A percentile compares a stretch with the other conserved stretches of the same genome.
Evolutionary conservation across 2,797 vertebrate species (phyloP).

Genomic region (Babyrousa celebensis): DNA sequence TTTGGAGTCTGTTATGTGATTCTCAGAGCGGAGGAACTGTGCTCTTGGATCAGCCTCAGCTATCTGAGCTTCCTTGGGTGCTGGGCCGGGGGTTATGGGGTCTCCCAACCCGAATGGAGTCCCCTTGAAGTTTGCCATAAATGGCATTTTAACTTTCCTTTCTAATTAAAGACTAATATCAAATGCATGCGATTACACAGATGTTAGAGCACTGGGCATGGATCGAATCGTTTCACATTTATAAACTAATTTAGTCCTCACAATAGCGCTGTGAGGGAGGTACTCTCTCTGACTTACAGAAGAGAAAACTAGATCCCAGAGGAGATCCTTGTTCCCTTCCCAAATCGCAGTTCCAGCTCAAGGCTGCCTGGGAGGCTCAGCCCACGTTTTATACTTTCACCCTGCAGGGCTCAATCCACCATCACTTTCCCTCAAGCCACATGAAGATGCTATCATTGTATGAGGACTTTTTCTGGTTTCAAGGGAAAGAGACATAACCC

Average conservation of each 20-base stretch:
- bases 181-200: background rate
- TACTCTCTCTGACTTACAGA: background rate
- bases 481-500: background rate
- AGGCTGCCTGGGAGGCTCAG: background rate
- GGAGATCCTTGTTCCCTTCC: background rate
- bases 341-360: background rate
- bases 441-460: background rate
- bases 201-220: background rate
- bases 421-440: background rate
- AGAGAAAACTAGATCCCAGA: background rate
- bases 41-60: background rate
- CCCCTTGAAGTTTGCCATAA: background rate
- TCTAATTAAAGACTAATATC: slow-evolving; percentile 14
- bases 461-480: background rate
- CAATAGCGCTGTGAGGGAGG: background rate
- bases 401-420: background rate
- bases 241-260: background rate
- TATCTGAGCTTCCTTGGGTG: background rate
- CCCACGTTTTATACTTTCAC: background rate
- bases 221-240: background rate
- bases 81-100: background rate
- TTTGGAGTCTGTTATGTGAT: background rate
- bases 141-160: slow-evolving; percentile 28
- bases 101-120: background rate
- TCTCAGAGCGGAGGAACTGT: background rate